These are phyloP conservation scores for Pelagia noctiluca DNA, from an alignment of 30 jellyfish, hydroid and myxozoan species.

Conservation along the genomic window DNA sequence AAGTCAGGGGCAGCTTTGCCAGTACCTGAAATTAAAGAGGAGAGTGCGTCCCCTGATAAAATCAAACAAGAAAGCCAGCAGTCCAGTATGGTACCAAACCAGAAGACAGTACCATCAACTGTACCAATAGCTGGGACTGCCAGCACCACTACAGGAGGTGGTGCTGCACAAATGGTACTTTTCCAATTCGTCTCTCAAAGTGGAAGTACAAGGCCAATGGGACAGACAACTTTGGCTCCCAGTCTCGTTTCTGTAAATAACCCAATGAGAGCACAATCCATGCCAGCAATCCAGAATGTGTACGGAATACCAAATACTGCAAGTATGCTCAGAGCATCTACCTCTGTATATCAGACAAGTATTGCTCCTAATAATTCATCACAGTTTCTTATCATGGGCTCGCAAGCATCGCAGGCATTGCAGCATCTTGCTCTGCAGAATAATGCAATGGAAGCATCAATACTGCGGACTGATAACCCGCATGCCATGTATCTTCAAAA, in stretches of 20 bases:
- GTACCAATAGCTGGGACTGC: too few relatives aligned
- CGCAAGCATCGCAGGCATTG: slow-evolving; percentile 83
- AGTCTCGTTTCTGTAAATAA: not conserved
- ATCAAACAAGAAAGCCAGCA: too few relatives aligned
- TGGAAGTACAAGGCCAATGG: not conserved
- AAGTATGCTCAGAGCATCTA: slow-evolving; percentile 18
- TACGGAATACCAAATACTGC: slow-evolving; percentile 59
- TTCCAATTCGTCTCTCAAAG: slow-evolving; percentile 11
- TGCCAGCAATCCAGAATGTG: slow-evolving; percentile 20
- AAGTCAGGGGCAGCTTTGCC: too few relatives aligned
- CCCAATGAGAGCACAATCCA: not conserved
- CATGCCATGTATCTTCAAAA: slow-evolving; percentile 68
- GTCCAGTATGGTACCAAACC: too few relatives aligned
- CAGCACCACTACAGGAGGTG: not conserved
- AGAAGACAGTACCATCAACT: too few relatives aligned
- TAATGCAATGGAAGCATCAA: slow-evolving; percentile 55
- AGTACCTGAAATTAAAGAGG: too few relatives aligned
- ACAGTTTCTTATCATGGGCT: slow-evolving; percentile 71
- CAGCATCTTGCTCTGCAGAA: slow-evolving; percentile 77
- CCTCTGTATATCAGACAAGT: slow-evolving; percentile 35
- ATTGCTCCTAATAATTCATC: slow-evolving; percentile 55
- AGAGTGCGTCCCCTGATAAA: too few relatives aligned
- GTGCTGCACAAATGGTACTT: slow-evolving; percentile 11
- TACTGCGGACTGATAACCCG: slow-evolving; percentile 61
- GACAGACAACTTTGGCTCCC: not conserved